Percentiles rank a stretch among this genome's conserved stretches.
Conservation (phyloP, 2,888 invertebrate genomes). For the Nephrotoma appendiculata region DNA sequence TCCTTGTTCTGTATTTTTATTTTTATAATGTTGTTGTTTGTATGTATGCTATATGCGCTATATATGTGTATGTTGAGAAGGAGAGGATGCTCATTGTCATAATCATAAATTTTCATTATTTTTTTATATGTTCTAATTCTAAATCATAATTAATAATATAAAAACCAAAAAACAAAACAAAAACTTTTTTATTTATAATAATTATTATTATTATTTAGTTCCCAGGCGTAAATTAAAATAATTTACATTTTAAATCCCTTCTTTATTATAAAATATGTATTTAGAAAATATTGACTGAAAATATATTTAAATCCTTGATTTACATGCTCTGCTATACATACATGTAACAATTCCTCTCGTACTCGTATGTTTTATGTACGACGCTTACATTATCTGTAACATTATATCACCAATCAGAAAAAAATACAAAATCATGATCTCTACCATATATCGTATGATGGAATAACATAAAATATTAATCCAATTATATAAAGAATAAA, state of each 20-base stretch:
- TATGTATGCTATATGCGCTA: no score
- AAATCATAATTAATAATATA: background rate
- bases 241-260: background rate
- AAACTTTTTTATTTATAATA: background rate
- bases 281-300: background rate
- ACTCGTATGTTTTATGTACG: no score
- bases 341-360: background rate
- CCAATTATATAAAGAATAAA: no score
- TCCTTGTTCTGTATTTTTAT: background rate
- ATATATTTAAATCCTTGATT: background rate
- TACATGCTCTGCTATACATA: background rate
- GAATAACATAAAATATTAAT: no score
- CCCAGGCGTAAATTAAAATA: background rate
- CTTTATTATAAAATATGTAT: background rate
- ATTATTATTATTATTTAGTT: background rate
- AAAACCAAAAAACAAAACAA: background rate
- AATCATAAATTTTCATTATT: background rate
- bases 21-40: background rate
- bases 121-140: background rate
- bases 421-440: no score
- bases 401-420: no score
- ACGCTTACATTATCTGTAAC: no score
- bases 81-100: background rate
- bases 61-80: background rate
- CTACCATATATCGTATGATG: no score